phyloP scores from a whole-genome alignment of 2,888 invertebrate genomes.

The Drosophila leonis region DNA sequence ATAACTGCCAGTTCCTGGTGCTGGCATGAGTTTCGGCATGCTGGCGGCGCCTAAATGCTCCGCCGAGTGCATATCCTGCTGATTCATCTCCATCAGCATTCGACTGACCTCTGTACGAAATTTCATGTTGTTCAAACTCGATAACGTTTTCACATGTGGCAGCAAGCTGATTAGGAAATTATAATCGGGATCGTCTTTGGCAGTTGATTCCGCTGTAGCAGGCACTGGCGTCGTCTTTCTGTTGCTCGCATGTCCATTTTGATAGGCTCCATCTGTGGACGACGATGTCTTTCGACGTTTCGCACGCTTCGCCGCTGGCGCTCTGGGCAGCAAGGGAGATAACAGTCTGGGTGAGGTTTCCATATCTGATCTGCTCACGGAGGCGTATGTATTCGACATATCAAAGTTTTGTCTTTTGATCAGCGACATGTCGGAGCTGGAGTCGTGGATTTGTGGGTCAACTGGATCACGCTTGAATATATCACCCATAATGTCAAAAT shows the following conservation, averaged over 20 bases:
- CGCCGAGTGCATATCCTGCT: slow-evolving; percentile 37
- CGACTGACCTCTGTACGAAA: slow-evolving; percentile 66
- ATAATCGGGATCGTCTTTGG: slow-evolving; percentile 63
- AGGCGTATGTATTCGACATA: slow-evolving; percentile 2
- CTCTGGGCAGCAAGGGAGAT: slow-evolving; percentile 42
- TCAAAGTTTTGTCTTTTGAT: slow-evolving; percentile 24
- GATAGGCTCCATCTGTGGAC: slow-evolving; percentile 30
- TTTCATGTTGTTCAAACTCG: slow-evolving; percentile 59
- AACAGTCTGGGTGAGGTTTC: slow-evolving; percentile 46
- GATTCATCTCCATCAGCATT: slow-evolving; percentile 61
- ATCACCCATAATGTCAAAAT: slow-evolving; percentile 67
- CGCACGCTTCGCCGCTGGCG: slow-evolving; percentile 43
- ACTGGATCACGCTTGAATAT: slow-evolving; percentile 57
- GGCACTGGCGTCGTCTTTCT: background rate
- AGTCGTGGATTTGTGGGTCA: slow-evolving; percentile 19
- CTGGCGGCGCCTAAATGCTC: background rate
- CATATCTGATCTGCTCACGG: slow-evolving; percentile 34
- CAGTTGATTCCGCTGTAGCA: background rate
- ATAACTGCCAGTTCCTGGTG: slow-evolving; percentile 15
- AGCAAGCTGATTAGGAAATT: slow-evolving; percentile 66
- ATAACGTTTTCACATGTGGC: slow-evolving; percentile 66
- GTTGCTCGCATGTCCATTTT: slow-evolving; percentile 9
- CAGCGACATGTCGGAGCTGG: slow-evolving; percentile 31
- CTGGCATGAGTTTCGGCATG: slow-evolving; percentile 34
- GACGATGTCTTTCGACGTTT: slow-evolving; percentile 37